Conservation (phyloP, 1,140 invertebrate genomes). For the Sarcophaga peregrina region DNA sequence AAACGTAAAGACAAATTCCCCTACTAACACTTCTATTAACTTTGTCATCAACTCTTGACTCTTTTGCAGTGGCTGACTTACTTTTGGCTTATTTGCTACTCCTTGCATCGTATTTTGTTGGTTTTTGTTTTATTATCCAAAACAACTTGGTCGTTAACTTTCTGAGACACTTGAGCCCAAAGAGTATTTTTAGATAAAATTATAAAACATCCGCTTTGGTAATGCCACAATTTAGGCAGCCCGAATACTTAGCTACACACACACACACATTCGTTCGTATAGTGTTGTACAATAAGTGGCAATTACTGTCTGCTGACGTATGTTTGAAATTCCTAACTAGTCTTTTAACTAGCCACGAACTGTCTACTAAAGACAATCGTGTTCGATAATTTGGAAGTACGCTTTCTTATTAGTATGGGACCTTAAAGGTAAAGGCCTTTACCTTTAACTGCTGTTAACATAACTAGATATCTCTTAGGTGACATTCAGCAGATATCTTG, state of each 20-base stretch:
- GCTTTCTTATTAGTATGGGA: too few relatives aligned
- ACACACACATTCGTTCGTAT: not conserved
- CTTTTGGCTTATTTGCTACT: not conserved
- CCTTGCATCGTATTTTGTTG: not conserved
- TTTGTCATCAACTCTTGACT: not conserved
- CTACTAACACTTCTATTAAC: conserved; percentile 5
- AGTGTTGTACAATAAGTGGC: not conserved
- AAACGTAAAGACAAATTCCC: not conserved
- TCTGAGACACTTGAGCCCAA: not conserved
- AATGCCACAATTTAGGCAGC: conserved; percentile 2
- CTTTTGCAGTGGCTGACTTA: not conserved
- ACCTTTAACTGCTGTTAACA: too few relatives aligned
- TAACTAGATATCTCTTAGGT: too few relatives aligned
- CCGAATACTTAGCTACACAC: not conserved
- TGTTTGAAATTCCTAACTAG: too few relatives aligned
- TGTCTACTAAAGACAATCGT: too few relatives aligned
- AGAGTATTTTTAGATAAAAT: conserved; percentile 15
- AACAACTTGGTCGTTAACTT: conserved; percentile 1
- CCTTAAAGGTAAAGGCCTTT: too few relatives aligned
- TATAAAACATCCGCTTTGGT: conserved; percentile 26
- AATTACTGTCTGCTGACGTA: too few relatives aligned
- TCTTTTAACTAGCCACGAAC: too few relatives aligned
- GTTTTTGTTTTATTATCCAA: not conserved
- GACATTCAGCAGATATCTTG: too few relatives aligned
- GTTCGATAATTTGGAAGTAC: too few relatives aligned